A percentile compares a stretch with the other conserved stretches of the same genome.
phyloP scores from a whole-genome alignment of 2,113 vertebrate species.

The Oplegnathus fasciatus region DNA sequence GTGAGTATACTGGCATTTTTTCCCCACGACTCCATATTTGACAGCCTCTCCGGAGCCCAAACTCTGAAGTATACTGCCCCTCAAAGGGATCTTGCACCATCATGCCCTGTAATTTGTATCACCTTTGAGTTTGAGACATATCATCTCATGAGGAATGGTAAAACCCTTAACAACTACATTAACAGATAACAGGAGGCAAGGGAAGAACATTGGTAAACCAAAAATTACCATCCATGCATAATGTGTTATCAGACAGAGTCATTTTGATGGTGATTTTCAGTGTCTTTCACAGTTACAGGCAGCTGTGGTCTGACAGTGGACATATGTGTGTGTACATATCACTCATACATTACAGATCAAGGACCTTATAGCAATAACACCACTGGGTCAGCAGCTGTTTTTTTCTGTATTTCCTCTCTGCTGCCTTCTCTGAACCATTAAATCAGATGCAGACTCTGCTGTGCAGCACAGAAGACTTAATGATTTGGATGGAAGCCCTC shows the following conservation, averaged over 20 bases:
- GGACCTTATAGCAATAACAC: background rate
- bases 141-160: background rate
- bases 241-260: background rate
- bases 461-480: constrained; percentile 42
- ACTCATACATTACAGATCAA: constrained; percentile 8
- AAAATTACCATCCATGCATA: background rate
- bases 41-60: too few relatives aligned
- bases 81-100: background rate
- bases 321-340: background rate
- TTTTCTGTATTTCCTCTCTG: constrained; percentile 4
- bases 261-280: background rate
- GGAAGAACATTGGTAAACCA: background rate
- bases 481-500: constrained; percentile 57
- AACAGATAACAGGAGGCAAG: background rate
- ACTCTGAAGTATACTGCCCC: background rate
- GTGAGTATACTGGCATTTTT: background rate
- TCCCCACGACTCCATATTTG: background rate
- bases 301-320: constrained; percentile 2
- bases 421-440: constrained; percentile 30
- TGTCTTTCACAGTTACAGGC: background rate
- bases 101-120: too few relatives aligned
- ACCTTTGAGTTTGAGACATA: background rate
- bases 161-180: background rate
- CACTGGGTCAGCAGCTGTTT: background rate
- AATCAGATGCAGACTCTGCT: constrained; percentile 56